These are phyloP conservation scores for Terebella lapidaria DNA, from an alignment of 2,888 invertebrate genomes.

Conservation along the genomic window DNA sequence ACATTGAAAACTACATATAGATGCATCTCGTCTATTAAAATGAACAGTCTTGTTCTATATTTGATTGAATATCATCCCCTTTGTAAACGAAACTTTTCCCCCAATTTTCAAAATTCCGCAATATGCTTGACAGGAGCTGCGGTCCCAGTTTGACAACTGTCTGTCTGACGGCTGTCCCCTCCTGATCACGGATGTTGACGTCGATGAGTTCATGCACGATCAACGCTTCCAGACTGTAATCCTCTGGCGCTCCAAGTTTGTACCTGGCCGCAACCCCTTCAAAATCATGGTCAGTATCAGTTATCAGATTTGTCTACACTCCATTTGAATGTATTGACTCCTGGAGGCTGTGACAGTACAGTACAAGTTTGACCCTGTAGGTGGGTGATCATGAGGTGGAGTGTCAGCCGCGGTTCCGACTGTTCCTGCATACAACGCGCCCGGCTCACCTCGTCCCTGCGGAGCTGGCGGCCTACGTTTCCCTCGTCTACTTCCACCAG, in stretches of 20 bases:
- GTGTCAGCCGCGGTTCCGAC: constrained; percentile 49
- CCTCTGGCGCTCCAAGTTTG: constrained; percentile 39
- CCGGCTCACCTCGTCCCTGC: constrained; percentile 46
- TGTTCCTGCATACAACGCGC: constrained; percentile 49
- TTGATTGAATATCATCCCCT: no score
- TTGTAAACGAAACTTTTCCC: no score
- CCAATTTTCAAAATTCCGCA: no score
- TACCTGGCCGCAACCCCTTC: constrained; percentile 44
- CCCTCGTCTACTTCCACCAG: constrained; percentile 46
- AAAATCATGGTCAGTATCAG: constrained; percentile 47
- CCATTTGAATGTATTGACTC: no score
- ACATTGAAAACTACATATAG: no score
- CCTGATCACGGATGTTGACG: constrained; percentile 49
- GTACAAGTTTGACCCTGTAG: no score
- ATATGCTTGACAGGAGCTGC: no score
- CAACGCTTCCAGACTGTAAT: constrained; percentile 40
- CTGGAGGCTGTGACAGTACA: no score
- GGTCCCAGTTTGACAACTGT: constrained; percentile 51
- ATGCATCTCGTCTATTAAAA: no score
- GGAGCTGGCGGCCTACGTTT: constrained; percentile 43
- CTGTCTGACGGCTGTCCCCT: constrained; percentile 49
- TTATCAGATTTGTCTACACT: no score
- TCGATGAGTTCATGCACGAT: constrained; percentile 37
- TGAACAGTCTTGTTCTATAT: no score
- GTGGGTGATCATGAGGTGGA: constrained; percentile 53